Conservation (phyloP, 2,113 vertebrate genomes). For the Xyrauchen texanus region DNA sequence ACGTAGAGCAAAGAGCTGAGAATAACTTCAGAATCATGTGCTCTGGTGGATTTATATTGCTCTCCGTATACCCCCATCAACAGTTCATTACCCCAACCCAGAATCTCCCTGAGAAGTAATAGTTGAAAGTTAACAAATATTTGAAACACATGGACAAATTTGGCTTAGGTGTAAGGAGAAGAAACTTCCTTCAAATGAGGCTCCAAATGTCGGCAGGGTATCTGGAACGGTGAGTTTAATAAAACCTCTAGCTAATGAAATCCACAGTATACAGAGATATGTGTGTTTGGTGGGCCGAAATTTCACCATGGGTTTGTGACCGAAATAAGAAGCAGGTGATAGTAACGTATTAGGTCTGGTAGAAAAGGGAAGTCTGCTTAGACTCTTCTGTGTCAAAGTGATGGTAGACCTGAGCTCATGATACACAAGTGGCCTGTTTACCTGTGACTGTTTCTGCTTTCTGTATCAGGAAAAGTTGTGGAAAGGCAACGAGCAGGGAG, state of each 20-base stretch:
- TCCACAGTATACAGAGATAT: constrained; percentile 41
- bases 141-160: constrained; percentile 56
- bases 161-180: constrained; percentile 30
- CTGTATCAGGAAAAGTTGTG: constrained; percentile 28
- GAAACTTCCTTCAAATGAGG: constrained; percentile 8
- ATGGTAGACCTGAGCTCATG: constrained; percentile 14
- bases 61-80: constrained; percentile 43
- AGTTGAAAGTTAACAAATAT: constrained; percentile 47
- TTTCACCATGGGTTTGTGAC: not conserved
- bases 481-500: constrained; percentile 10
- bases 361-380: not conserved
- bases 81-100: constrained; percentile 33
- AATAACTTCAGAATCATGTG: constrained; percentile 30
- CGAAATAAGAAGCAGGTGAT: not conserved
- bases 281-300: not conserved
- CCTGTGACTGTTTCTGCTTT: constrained; percentile 19
- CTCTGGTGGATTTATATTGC: constrained; percentile 36
- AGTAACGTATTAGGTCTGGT: not conserved
- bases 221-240: constrained; percentile 46
- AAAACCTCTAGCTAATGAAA: constrained; percentile 40
- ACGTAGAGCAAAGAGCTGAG: constrained; percentile 6
- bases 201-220: constrained; percentile 40
- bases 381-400: constrained; percentile 8
- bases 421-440: constrained; percentile 36
- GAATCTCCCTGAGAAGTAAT: constrained; percentile 28